phyloP scores from a whole-genome alignment of 2,113 vertebrate species.

The Acanthochromis polyacanthus region DNA sequence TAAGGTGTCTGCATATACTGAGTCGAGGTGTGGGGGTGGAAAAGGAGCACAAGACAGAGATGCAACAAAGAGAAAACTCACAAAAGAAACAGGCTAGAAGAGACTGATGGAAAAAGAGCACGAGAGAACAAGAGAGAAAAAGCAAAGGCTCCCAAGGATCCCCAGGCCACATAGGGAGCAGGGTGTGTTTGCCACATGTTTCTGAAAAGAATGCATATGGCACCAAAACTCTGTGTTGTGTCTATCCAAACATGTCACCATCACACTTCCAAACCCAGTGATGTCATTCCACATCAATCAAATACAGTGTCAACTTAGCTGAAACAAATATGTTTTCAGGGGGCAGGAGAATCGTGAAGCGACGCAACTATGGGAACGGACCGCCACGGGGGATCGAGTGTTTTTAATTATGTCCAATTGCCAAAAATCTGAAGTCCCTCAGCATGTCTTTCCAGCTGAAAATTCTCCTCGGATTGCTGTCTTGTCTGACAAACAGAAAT shows the following conservation, averaged over 20 bases:
- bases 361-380: constrained; percentile 43
- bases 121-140: constrained; percentile 40
- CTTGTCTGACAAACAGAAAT: constrained; percentile 48
- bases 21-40: neutral
- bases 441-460: constrained; percentile 46
- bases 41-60: constrained; percentile 15
- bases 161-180: constrained; percentile 78
- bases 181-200: constrained; percentile 74
- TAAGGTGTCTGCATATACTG: constrained; percentile 26
- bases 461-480: constrained; percentile 25
- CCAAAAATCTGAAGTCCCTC: constrained; percentile 46
- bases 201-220: constrained; percentile 50
- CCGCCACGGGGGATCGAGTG: constrained; percentile 33
- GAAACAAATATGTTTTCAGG: constrained; percentile 42
- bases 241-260: constrained; percentile 64
- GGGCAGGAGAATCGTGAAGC: constrained; percentile 23
- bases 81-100: constrained; percentile 22
- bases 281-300: constrained; percentile 71
- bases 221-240: constrained; percentile 40
- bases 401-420: constrained; percentile 65
- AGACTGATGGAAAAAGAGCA: constrained; percentile 45
- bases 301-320: constrained; percentile 35
- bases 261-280: constrained; percentile 62
- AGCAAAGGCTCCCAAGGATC: constrained; percentile 77
- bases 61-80: constrained; percentile 31